A percentile compares a stretch with the other conserved stretches of the same genome.
Conservation (phyloP, 2,113 vertebrate genomes). For the Oreochromis niloticus region DNA sequence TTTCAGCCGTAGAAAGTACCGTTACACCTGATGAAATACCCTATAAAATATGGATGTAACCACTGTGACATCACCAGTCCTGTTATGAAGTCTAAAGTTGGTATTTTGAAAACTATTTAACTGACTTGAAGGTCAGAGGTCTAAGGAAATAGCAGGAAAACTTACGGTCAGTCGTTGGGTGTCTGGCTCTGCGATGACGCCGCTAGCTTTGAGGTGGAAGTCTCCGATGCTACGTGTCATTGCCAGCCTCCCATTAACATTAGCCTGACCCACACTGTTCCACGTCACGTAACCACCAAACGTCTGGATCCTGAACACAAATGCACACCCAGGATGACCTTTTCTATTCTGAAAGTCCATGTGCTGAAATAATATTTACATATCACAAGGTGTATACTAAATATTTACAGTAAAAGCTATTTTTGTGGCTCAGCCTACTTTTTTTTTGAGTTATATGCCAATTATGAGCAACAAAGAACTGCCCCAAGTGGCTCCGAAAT, state of each 20-base stretch:
- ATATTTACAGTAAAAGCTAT: background rate
- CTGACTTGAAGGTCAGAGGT: background rate
- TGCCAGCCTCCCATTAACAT: constrained; percentile 90
- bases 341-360: background rate
- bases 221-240: constrained; percentile 96
- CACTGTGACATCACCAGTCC: background rate
- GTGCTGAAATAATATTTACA: background rate
- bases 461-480: background rate
- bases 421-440: background rate
- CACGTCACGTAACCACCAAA: constrained; percentile 87
- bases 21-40: background rate
- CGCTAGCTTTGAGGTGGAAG: constrained; percentile 84
- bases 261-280: constrained; percentile 90
- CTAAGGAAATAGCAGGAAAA: background rate
- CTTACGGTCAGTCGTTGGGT: constrained; percentile 81
- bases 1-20: background rate
- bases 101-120: background rate
- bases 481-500: background rate
- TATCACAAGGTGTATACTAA: background rate
- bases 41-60: background rate
- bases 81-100: background rate
- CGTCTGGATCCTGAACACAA: constrained; percentile 79
- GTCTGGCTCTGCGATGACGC: constrained; percentile 91
- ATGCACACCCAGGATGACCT: background rate
- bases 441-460: background rate